These are phyloP conservation scores for Virgularia gustaviana DNA, from an alignment of 92 coral and sea anemone species.

Conservation along the genomic window DNA sequence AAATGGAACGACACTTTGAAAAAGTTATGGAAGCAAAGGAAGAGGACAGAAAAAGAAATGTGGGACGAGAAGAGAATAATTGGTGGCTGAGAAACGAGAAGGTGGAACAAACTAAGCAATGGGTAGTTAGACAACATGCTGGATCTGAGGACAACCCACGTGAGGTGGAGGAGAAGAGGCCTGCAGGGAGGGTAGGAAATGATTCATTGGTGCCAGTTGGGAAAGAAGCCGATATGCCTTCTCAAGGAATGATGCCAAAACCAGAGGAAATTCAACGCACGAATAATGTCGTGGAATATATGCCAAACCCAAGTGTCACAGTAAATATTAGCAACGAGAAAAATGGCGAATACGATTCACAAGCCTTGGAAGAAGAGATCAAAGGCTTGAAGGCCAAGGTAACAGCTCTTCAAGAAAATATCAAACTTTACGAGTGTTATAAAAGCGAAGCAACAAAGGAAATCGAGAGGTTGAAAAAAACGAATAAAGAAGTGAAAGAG, in stretches of 20 bases:
- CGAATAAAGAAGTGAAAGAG: conserved; percentile 50
- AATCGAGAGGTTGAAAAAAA: conserved; percentile 66
- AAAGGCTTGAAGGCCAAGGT: conserved; percentile 86
- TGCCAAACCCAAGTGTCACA: conserved; percentile 43
- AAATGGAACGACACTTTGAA: not conserved
- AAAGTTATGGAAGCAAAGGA: not conserved
- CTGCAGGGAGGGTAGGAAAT: not conserved
- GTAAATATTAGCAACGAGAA: not conserved
- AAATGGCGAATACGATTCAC: conserved; percentile 5
- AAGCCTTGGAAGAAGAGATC: conserved; percentile 64
- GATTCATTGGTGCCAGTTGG: not conserved
- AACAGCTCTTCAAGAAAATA: conserved; percentile 82
- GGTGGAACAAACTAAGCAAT: conserved; percentile 21
- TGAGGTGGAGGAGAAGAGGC: not conserved
- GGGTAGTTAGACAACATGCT: conserved; percentile 15
- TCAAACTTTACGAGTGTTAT: conserved; percentile 73
- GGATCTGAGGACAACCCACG: not conserved
- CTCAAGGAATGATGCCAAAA: too few species aligned
- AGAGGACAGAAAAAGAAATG: not conserved
- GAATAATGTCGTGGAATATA: conserved; percentile 46
- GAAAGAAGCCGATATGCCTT: too few species aligned
- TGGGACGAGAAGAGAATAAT: conserved; percentile 4
- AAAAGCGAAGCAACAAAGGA: conserved; percentile 83
- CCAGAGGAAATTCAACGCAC: conserved; percentile 9
- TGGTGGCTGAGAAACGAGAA: not conserved